These are phyloP conservation scores for Neomorphus geoffroyi DNA, from an alignment of 2,797 vertebrate genomes.

Conservation along the genomic window DNA sequence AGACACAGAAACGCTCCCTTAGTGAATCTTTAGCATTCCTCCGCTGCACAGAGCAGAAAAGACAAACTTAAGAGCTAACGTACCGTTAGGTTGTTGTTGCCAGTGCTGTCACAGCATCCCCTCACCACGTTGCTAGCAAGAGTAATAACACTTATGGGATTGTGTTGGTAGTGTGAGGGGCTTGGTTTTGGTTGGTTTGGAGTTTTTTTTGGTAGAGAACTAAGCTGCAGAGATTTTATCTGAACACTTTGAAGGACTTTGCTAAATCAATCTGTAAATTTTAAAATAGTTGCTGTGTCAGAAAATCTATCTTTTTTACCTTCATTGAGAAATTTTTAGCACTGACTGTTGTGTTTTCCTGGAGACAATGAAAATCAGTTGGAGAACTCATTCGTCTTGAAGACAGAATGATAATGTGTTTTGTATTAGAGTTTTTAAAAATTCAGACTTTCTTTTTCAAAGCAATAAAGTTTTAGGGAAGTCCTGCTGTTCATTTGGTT, in stretches of 20 bases:
- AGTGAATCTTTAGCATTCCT: not conserved
- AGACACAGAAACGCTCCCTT: not conserved
- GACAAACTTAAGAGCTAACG: not conserved
- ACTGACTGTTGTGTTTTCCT: not conserved
- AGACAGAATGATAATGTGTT: not conserved
- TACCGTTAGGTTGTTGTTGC: not conserved
- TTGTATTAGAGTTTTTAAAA: not conserved
- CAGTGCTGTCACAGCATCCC: not conserved
- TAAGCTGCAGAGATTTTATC: not conserved
- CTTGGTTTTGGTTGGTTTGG: no score
- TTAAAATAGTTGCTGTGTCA: not conserved
- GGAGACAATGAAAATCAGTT: not conserved
- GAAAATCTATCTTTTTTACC: not conserved
- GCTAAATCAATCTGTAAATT: not conserved
- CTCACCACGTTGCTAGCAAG: not conserved
- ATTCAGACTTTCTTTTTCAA: not conserved
- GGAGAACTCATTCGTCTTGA: not conserved
- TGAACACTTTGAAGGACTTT: not conserved
- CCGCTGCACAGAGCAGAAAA: not conserved
- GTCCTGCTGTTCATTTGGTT: not conserved
- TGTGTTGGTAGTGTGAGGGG: not conserved
- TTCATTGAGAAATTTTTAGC: not conserved
- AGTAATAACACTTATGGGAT: not conserved
- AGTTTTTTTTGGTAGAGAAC: not conserved
- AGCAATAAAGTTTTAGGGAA: not conserved